phyloP scores from a whole-genome alignment of 2,113 vertebrate genomes.

The Cheilinus undulatus region DNA sequence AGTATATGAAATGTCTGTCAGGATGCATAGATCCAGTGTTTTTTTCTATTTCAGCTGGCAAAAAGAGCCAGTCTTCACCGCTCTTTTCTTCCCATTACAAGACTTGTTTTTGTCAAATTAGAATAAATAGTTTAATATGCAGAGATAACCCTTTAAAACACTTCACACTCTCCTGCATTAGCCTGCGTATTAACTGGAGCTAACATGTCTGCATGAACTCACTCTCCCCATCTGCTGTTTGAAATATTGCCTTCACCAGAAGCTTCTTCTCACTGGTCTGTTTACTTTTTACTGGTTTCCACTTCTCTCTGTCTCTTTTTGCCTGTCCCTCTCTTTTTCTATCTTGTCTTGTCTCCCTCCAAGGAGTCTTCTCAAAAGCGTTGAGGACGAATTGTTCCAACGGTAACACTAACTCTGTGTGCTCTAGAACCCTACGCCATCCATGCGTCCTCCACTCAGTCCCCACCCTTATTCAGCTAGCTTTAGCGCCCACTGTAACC shows the following conservation, averaged over 20 bases:
- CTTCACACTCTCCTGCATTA: constrained; percentile 26
- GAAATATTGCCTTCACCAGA: constrained; percentile 34
- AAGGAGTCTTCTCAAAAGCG: constrained; percentile 88
- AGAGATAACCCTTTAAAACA: not conserved
- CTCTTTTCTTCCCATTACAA: too few relatives aligned
- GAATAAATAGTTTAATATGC: too few relatives aligned
- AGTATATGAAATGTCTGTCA: too few relatives aligned
- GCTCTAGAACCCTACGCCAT: constrained; percentile 23
- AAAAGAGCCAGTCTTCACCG: too few relatives aligned
- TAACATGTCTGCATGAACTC: constrained; percentile 38
- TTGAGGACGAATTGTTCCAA: constrained; percentile 88
- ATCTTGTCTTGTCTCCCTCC: constrained; percentile 41
- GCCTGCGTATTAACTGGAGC: constrained; percentile 24
- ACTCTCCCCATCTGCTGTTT: constrained; percentile 28
- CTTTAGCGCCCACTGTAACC: not conserved
- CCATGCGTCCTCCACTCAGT: constrained; percentile 27
- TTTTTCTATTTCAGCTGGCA: too few relatives aligned
- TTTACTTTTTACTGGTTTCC: constrained; percentile 70
- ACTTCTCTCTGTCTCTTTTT: constrained; percentile 37
- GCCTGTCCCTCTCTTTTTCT: constrained; percentile 5
- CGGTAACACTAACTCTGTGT: constrained; percentile 82
- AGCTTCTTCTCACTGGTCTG: constrained; percentile 48
- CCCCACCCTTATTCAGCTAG: constrained; percentile 8
- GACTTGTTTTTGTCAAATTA: too few relatives aligned
- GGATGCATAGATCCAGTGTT: too few relatives aligned